Evolutionary conservation across 1,140 invertebrate species (phyloP).

Genomic region (Limonius californicus): DNA sequence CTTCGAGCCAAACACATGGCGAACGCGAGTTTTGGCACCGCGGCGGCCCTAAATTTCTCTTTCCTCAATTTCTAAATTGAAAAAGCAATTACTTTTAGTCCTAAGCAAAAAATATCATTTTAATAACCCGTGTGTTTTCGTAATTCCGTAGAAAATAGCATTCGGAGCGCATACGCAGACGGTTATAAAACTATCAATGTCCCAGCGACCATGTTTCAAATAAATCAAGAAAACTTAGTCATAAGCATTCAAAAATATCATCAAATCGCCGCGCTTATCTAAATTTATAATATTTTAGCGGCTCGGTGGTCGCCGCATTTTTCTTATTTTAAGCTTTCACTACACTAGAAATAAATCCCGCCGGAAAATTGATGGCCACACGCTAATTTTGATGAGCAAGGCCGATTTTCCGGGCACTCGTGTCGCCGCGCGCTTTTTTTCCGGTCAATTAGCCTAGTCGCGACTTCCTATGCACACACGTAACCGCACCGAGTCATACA

Average conservation of each 20-base stretch:
- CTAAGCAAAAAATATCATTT: no score
- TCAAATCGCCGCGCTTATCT: slow-evolving; percentile 7
- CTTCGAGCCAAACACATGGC: no score
- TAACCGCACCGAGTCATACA: not conserved
- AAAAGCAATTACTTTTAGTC: no score
- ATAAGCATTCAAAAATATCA: not conserved
- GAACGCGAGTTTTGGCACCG: no score
- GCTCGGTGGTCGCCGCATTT: not conserved
- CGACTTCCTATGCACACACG: not conserved
- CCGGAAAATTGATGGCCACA: not conserved
- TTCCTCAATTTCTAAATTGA: no score
- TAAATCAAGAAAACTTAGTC: slow-evolving; percentile 8
- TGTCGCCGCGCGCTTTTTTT: not conserved
- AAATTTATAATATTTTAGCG: slow-evolving; percentile 4
- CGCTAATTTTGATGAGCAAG: no score
- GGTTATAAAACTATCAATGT: slow-evolving; percentile 10
- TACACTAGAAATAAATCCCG: not conserved
- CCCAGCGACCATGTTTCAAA: not conserved
- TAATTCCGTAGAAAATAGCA: not conserved
- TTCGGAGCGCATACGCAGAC: not conserved
- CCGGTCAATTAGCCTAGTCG: not conserved
- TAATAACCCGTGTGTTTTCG: no score
- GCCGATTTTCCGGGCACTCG: no score
- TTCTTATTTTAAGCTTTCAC: not conserved
- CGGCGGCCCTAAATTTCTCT: no score